Evolutionary conservation across 2,113 vertebrate species (phyloP), one percentile per base, ranked within the genome.

Genomic region (Amphilophus citrinellus): DNA sequence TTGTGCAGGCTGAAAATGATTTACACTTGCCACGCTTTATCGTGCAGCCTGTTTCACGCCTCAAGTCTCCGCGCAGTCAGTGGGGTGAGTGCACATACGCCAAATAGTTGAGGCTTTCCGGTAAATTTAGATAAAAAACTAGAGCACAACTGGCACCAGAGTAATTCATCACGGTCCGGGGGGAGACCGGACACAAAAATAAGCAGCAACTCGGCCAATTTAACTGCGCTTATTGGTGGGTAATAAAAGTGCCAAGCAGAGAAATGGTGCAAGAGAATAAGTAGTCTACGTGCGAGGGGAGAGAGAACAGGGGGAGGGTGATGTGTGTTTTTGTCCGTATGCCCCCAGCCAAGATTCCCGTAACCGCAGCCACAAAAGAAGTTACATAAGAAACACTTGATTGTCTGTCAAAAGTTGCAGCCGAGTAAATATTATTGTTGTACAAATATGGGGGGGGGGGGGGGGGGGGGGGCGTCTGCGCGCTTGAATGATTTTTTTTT

Each of bases 41-140:
- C 83, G 61, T 73, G 73, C 86, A 81, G 83, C 71, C 66, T 61
- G 76, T 83, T 88, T 87, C 79, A 85, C 35, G 84, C 81, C 44
- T 77, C n/a, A 10, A 30, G 79, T 44, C 81, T 78, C 59, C 37
- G 84, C 39, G 81, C 89, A 89, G 82, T 61, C 90, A 73, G 77
- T 80, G 76, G 85, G 80, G 77, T 30, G 85, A 77, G 82, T 30
- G 79, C 90, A 44, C 82, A 73, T 76, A 66, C 30, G 93, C 92
- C 94, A 95, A 95, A 87, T 88, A 92, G 78, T 82, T 91, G 85
- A 93, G 90, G 82, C 89, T 92, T 95, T 95, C 95, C 94, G 94
- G 94, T 95, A 95, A 95, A 95, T 90, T 93, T 83, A 86, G 90
- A 92, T 94, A 3, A 57, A 94, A 93, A 95, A 91, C 91, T 85